Percentiles rank a stretch among this genome's conserved stretches.
phyloP scores from a whole-genome alignment of 2,797 vertebrate species.

The Borostomias antarcticus region DNA sequence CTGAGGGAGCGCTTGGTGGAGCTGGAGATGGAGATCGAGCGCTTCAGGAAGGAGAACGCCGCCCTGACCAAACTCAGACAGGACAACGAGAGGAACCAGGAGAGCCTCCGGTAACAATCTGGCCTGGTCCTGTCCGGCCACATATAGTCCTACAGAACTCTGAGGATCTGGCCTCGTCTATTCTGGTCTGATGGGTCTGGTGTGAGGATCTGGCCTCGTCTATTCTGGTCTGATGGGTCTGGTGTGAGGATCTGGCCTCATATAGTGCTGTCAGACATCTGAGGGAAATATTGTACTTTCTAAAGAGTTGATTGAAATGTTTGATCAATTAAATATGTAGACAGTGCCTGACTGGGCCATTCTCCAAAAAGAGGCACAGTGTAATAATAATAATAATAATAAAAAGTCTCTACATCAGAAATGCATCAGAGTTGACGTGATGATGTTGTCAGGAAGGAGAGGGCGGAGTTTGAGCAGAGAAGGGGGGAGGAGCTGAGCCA shows the following conservation, averaged over 20 bases:
- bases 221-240: neutral
- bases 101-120: constrained; percentile 79
- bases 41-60: constrained; percentile 89
- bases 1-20: constrained; percentile 85
- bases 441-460: constrained; percentile 80
- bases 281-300: too few species aligned
- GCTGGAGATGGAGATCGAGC: constrained; percentile 91
- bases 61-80: constrained; percentile 81
- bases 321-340: too few species aligned
- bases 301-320: too few species aligned
- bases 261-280: too few species aligned
- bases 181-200: neutral
- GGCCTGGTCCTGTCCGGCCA: neutral
- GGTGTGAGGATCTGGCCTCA: too few species aligned
- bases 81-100: constrained; percentile 81
- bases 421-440: neutral
- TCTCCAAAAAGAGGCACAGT: too few species aligned
- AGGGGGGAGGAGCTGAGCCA: constrained; percentile 81
- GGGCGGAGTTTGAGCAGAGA: constrained; percentile 82
- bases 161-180: too few species aligned
- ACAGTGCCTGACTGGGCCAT: too few species aligned
- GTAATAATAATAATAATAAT: too few species aligned
- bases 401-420: too few species aligned
- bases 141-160: neutral
- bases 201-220: too few species aligned